Evolutionary conservation across 2,113 vertebrate genomes (phyloP).

Genomic region (Baryphthengus martii): DNA sequence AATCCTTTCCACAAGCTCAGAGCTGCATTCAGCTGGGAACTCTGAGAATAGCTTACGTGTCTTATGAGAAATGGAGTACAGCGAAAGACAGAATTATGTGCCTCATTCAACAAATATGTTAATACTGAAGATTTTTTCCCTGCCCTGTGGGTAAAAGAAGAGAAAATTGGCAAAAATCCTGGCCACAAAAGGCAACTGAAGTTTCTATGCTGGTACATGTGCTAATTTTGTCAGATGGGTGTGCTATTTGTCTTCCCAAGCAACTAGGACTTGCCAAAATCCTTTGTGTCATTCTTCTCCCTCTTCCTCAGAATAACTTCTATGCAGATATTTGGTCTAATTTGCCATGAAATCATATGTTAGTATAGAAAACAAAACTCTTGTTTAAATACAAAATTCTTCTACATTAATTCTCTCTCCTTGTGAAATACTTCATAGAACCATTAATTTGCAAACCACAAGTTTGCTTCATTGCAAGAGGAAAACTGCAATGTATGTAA

Average conservation of each 20-base stretch:
- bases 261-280: neutral
- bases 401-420: neutral
- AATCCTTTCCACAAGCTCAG: constrained; percentile 51
- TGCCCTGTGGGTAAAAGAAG: neutral
- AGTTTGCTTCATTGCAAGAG: neutral
- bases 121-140: neutral
- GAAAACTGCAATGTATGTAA: neutral
- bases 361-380: neutral
- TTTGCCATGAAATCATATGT: neutral
- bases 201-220: neutral
- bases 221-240: neutral
- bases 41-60: constrained; percentile 17
- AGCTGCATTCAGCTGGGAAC: constrained; percentile 46
- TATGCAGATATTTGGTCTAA: neutral
- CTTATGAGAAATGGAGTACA: constrained; percentile 21
- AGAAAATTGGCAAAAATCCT: neutral
- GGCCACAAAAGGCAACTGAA: neutral
- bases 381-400: neutral
- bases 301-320: neutral
- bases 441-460: neutral
- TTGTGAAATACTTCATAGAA: neutral
- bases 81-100: constrained; percentile 24
- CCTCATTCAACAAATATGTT: constrained; percentile 34
- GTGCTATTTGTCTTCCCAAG: neutral
- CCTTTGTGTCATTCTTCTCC: neutral